Evolutionary conservation across 2,797 vertebrate species (phyloP), one percentile per base, ranked within the genome.

Genomic region (Natrix natrix): DNA sequence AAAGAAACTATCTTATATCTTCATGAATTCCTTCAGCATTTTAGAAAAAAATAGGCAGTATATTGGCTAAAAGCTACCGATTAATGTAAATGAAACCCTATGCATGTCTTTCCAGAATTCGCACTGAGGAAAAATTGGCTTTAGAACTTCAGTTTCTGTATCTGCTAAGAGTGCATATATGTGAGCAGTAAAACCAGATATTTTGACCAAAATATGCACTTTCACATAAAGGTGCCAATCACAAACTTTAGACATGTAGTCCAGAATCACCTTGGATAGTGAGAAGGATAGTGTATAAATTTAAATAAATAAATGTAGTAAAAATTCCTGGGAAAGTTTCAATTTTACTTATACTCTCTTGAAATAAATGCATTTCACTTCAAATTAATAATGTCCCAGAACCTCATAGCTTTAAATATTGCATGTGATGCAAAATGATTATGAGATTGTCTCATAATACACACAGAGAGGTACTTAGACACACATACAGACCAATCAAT

Each of bases 21-120:
- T 95, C 57, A 91, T 0, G 0, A 96, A 96, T 94, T 95, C 95
- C 93, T 95, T 1, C 87, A 94, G 74, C 10, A 91, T 92, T 97
- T 89, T 92, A 93, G 74, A 52, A 92, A 16, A 28, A 17, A 74
- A 74, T 8, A 59, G 8, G 69, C 37, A 55, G 66, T 83, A 48
- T 55, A 24, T 43, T 90, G 69, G 52, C 74, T 92, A 92, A 54
- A 92, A 54, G 74, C 48, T 4, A 57, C 89, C 32, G 7, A 90
- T 69, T n/a, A 54, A 52, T 8, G 32, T 60, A 60, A 7, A 37
- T 20, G 22, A n/a, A 55, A 56, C 37, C n/a, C 14, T 74, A 74
- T 74, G 16, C 66, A 74, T 37, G 66, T 17, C n/a, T 74, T 32
- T 74, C 17, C n/a, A 74, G 66, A 74, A 74, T 32, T 74, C 14